These are phyloP conservation scores for Stegodyphus dumicola DNA, from an alignment of 1,140 invertebrate genomes.

Conservation along the genomic window DNA sequence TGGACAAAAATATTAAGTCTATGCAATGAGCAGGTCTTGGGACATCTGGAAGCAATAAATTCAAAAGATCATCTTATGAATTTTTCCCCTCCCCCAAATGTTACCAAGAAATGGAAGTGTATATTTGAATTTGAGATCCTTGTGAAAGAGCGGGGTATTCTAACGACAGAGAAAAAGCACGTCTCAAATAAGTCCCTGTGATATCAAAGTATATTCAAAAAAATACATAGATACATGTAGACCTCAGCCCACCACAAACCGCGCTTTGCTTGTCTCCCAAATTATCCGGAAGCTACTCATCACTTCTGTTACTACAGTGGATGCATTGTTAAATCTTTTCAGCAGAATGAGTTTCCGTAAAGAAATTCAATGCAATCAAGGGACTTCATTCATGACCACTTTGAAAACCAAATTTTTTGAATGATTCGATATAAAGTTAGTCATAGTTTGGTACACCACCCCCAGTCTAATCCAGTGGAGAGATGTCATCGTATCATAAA, in stretches of 20 bases:
- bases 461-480: conserved; percentile 8
- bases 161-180: background rate
- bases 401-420: conserved; percentile 18
- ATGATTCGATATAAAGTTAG: conserved; percentile 10
- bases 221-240: background rate
- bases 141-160: background rate
- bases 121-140: background rate
- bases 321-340: conserved; percentile 1
- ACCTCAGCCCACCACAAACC: background rate
- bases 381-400: background rate
- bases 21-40: background rate
- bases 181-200: background rate
- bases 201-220: conserved; percentile 9
- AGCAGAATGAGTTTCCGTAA: conserved; percentile 16
- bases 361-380: background rate
- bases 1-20: background rate
- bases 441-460: conserved; percentile 14
- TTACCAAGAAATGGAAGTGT: background rate
- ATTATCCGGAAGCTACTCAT: conserved; percentile 9
- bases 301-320: background rate
- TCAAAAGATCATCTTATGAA: background rate
- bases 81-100: conserved; percentile 10
- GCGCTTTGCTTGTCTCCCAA: conserved; percentile 1
- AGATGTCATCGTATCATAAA: conserved; percentile 24
- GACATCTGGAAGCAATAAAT: conserved; percentile 3